Evolutionary conservation across 2,888 invertebrate species (phyloP).

Genomic region (Invenusta paracnida): DNA sequence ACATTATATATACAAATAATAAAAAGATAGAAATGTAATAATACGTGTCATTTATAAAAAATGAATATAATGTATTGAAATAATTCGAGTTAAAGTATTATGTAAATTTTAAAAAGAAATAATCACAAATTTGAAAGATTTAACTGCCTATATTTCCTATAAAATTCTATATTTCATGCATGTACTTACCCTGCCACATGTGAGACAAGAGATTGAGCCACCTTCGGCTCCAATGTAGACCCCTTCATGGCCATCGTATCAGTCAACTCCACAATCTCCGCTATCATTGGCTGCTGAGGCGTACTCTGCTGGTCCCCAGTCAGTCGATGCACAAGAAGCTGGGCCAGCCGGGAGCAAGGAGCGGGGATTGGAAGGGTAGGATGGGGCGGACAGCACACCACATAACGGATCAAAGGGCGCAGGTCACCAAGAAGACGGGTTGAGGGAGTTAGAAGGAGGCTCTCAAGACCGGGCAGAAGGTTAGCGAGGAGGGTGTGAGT

Average conservation of each 20-base stretch:
- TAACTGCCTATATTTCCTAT: neutral
- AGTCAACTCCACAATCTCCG: neutral
- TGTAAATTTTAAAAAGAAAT: neutral
- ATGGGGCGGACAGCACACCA: neutral
- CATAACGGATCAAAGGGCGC: neutral
- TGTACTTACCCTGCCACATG: neutral
- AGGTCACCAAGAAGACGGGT: neutral
- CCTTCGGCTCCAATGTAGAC: neutral
- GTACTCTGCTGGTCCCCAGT: no score
- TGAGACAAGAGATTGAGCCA: neutral
- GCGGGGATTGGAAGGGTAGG: no score
- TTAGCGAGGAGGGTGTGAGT: neutral
- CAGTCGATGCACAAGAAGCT: neutral
- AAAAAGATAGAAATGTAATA: no score
- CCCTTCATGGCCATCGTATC: neutral
- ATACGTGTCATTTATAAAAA: no score
- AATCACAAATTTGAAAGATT: neutral
- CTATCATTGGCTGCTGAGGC: no score
- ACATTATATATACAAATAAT: no score
- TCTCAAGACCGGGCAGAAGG: neutral
- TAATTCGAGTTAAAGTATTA: no score
- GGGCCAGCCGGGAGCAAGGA: neutral
- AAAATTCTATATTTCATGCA: no score
- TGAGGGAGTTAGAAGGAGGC: neutral
- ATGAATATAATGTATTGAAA: no score